These are phyloP conservation scores for Tyto alba DNA, from an alignment of 2,113 vertebrate genomes.

Conservation along the genomic window DNA sequence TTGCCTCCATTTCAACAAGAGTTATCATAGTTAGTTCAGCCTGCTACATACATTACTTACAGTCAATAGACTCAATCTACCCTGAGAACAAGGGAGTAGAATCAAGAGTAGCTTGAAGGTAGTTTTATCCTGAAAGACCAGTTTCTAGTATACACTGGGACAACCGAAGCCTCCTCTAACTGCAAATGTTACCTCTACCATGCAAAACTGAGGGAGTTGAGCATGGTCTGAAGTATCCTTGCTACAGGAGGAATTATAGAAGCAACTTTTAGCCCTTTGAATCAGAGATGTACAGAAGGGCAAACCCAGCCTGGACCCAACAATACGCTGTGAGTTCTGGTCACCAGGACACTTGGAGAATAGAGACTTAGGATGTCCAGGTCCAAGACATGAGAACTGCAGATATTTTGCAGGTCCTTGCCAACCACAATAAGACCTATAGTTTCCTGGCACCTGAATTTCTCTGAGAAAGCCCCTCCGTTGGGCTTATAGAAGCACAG, in stretches of 20 bases:
- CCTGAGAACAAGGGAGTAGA: neutral
- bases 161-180: neutral
- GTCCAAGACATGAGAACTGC: neutral
- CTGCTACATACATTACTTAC: neutral
- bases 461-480: neutral
- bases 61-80: neutral
- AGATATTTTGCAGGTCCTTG: neutral
- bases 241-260: neutral
- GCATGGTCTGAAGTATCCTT: neutral
- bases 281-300: neutral
- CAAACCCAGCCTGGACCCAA: neutral
- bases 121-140: neutral
- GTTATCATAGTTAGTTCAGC: neutral
- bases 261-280: neutral
- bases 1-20: neutral
- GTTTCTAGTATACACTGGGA: neutral
- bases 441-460: neutral
- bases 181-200: neutral
- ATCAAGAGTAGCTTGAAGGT: neutral
- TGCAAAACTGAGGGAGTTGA: neutral
- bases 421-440: neutral
- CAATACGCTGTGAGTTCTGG: neutral
- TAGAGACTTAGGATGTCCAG: neutral
- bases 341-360: neutral
- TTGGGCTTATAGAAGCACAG: neutral